These are phyloP conservation scores for Odontamblyopus rebecca DNA, from an alignment of 2,797 vertebrate species.

Conservation along the genomic window DNA sequence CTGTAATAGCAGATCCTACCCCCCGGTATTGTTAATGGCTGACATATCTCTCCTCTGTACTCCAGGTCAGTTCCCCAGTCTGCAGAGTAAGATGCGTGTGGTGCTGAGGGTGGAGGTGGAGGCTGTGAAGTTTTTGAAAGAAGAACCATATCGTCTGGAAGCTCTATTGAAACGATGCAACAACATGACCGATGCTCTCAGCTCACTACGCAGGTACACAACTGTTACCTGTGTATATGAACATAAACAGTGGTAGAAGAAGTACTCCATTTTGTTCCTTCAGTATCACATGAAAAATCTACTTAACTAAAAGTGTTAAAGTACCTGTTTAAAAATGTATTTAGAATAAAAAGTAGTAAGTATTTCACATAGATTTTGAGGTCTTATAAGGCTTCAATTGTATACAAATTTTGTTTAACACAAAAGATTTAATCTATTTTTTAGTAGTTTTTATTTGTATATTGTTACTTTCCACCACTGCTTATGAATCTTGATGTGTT, in stretches of 20 bases:
- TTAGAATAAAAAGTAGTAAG: too few species aligned
- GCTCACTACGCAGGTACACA: slow-evolving; percentile 63
- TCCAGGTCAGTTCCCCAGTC: slow-evolving; percentile 91
- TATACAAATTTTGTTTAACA: too few species aligned
- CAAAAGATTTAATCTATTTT: too few species aligned
- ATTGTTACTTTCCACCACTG: not conserved
- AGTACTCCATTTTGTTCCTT: too few species aligned
- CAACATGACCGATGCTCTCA: slow-evolving; percentile 82
- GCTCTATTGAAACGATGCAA: slow-evolving; percentile 92
- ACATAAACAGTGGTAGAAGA: too few species aligned
- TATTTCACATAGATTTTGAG: too few species aligned
- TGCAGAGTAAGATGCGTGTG: slow-evolving; percentile 97
- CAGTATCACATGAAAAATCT: too few species aligned
- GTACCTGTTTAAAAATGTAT: too few species aligned
- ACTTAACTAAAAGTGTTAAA: too few species aligned
- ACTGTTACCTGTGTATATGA: not conserved
- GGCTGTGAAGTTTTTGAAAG: slow-evolving; percentile 96
- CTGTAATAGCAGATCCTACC: not conserved
- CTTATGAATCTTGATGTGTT: not conserved
- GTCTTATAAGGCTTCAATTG: too few species aligned
- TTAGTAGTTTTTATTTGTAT: too few species aligned
- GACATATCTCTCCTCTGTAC: not conserved
- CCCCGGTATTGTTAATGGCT: not conserved
- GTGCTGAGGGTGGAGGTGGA: slow-evolving; percentile 95
- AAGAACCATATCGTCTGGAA: slow-evolving; percentile 91